Conservation (phyloP, 2,888 invertebrate species). For the Mesorhabditis sp. region DNA sequence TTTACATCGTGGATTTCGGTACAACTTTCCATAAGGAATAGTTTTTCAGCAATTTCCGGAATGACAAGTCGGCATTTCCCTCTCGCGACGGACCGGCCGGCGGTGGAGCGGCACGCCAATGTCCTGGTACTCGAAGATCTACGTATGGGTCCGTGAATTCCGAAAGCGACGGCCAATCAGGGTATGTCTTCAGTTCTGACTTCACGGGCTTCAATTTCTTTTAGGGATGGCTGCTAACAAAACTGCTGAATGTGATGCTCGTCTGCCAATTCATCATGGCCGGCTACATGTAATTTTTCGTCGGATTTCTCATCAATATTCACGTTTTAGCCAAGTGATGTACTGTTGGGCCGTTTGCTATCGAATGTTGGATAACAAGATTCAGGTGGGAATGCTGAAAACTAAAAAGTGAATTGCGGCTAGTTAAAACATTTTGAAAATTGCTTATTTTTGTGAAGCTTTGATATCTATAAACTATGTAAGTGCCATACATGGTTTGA, state of each 20-base stretch:
- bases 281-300: neutral
- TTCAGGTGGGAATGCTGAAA: neutral
- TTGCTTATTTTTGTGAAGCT: no score
- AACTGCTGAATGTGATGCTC: conserved; percentile 26
- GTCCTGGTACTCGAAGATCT: conserved; percentile 51
- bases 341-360: neutral
- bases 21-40: no score
- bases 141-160: conserved; percentile 37
- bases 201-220: neutral
- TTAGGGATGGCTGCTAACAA: conserved; percentile 22
- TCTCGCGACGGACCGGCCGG: no score
- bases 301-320: neutral
- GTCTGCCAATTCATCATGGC: conserved; percentile 16
- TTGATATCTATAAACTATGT: no score
- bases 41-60: no score
- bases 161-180: conserved; percentile 22
- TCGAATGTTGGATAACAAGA: neutral
- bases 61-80: no score
- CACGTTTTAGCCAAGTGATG: conserved; percentile 2
- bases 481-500: no score
- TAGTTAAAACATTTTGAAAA: no score
- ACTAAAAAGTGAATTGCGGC: no score
- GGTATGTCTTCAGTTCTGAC: neutral
- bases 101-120: conserved; percentile 15
- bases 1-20: no score